Evolutionary conservation across 2,888 invertebrate species (phyloP).

Genomic region (Encarsia formosa): DNA sequence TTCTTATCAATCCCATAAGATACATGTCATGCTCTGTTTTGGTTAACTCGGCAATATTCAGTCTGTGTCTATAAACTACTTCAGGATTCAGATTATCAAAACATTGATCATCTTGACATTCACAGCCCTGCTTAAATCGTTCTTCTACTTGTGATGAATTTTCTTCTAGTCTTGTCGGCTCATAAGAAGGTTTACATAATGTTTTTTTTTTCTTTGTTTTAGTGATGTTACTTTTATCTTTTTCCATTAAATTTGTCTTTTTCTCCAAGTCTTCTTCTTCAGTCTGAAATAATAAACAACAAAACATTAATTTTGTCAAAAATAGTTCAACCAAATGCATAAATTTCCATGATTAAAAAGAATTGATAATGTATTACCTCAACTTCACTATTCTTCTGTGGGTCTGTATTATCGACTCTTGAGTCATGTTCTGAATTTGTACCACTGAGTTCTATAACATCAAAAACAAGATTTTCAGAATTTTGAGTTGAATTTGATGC

Average conservation of each 20-base stretch:
- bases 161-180: conserved; percentile 66
- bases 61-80: conserved; percentile 69
- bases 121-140: conserved; percentile 68
- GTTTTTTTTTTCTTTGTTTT: conserved; percentile 26
- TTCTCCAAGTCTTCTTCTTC: not conserved
- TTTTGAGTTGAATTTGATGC: not conserved
- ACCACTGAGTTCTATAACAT: not conserved
- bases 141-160: conserved; percentile 66
- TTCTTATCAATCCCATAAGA: conserved; percentile 81
- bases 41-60: conserved; percentile 75
- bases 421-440: conserved; percentile 1
- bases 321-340: not conserved
- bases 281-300: not conserved
- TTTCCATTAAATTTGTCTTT: not conserved
- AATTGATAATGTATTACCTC: not conserved
- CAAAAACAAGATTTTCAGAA: not conserved
- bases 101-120: conserved; percentile 72
- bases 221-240: not conserved
- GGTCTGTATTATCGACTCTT: conserved; percentile 1
- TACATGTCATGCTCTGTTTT: conserved; percentile 83
- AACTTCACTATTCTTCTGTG: not conserved
- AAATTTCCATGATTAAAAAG: not conserved
- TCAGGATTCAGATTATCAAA: conserved; percentile 72
- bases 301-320: not conserved
- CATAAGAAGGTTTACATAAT: conserved; percentile 52